Evolutionary conservation across 2,113 vertebrate species (phyloP), one percentile per base, ranked within the genome.

Genomic region (Turdus rufiventris): DNA sequence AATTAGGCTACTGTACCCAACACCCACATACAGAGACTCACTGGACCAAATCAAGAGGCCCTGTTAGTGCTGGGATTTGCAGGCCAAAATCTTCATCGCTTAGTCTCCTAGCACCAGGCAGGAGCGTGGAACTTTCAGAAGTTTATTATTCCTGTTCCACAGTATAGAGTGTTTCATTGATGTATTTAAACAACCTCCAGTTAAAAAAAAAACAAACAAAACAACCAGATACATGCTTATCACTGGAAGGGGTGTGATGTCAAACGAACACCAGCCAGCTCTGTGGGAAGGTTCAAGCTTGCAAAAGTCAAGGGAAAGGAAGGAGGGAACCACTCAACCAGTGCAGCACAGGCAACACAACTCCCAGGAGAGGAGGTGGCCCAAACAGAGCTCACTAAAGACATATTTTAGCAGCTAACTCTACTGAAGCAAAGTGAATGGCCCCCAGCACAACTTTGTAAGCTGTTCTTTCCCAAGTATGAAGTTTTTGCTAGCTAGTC

Each of bases 61-160:
- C 58, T 71, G 18, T 18, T 72, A 60, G 16, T 15, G 11, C 40
- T 72, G 33, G 36, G 77, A 42, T 92, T 78, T 75, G 38, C 50
- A 65, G 61, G 65, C 43, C 28, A 54, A 61, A 79, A 45, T 8
- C 76, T 85, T 92, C 70, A 68, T 75, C 1, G 7, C 57, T 82
- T 81, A 89, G 68, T 88, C 66, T 91, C 23, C 66, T 24, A 31
- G 80, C 87, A 94, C 62, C 66, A 74, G 62, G 19, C 74, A 75
- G 71, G 72, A 94, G 54, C 26, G 48, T 68, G 34, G 16, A 53
- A 42, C 34, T 89, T 87, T 58, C 89, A 66, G 17, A 43, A 94
- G 74, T 85, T 95, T 82, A 82, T 94, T 88, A 93, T 85, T 93
- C 15, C 82, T 66, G 29, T 42, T 95, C 43, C 15, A 53, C 74